A percentile compares a stretch with the other conserved stretches of the same genome.
phyloP scores from a whole-genome alignment of 2,113 vertebrate species.

The Tor tambroides region DNA sequence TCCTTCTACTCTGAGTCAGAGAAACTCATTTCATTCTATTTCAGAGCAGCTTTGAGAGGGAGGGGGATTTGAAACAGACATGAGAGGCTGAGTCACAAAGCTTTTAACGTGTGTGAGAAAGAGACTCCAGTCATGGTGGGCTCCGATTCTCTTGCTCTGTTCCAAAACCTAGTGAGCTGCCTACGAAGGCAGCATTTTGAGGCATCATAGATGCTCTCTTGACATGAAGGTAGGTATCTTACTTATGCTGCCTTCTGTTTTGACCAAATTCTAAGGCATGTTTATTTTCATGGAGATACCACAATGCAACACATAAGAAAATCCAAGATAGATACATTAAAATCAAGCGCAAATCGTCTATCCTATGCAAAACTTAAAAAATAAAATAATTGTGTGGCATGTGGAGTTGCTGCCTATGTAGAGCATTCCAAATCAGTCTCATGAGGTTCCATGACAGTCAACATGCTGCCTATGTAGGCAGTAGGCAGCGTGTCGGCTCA shows the following conservation, averaged over 20 bases:
- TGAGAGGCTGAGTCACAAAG: conserved; percentile 47
- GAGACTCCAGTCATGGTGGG: conserved; percentile 36
- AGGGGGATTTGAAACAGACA: conserved; percentile 39
- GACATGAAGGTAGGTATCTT: conserved; percentile 9
- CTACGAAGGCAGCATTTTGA: background rate
- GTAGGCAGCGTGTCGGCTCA: background rate
- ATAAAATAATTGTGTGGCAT: background rate
- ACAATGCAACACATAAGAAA: background rate
- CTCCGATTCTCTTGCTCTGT: conserved; percentile 13
- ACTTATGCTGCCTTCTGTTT: background rate
- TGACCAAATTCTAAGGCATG: background rate
- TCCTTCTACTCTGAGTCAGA: conserved; percentile 34
- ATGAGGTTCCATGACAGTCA: background rate
- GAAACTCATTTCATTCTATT: conserved; percentile 40
- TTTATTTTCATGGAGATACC: background rate
- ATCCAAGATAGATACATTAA: background rate
- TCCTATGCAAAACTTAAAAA: background rate
- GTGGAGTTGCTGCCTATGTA: background rate
- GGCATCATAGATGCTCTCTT: background rate
- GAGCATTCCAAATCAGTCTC: conserved; percentile 9
- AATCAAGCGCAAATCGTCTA: background rate
- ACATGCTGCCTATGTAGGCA: conserved; percentile 11
- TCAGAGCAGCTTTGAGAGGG: conserved; percentile 27
- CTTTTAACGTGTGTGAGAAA: conserved; percentile 13
- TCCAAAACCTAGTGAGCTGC: background rate